Conservation (phyloP, 2,888 invertebrate genomes). For the Tiliacea aurago region DNA sequence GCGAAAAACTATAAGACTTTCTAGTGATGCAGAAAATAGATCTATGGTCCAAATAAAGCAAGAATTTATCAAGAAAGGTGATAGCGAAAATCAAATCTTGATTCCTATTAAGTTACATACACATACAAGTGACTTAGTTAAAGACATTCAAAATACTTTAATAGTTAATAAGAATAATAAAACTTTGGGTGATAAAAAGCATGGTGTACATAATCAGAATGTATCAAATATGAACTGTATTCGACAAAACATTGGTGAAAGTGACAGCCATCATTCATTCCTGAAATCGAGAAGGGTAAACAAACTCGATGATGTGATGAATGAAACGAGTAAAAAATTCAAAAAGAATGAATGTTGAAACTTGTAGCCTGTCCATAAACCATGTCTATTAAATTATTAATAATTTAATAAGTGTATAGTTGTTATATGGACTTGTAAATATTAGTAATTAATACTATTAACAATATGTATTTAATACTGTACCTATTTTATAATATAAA, state of each 20-base stretch:
- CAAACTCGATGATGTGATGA: conserved; percentile 85
- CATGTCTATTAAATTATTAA: conserved; percentile 87
- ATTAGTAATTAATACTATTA: conserved; percentile 83
- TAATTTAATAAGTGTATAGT: conserved; percentile 87
- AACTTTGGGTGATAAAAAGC: conserved; percentile 88
- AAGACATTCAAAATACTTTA: conserved; percentile 89
- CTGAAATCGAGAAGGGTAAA: conserved; percentile 84
- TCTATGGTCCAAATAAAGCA: conserved; percentile 86
- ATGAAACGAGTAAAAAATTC: conserved; percentile 87
- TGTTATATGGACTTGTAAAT: conserved; percentile 86
- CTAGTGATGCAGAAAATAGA: conserved; percentile 86
- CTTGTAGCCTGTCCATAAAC: conserved; percentile 78
- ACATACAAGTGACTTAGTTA: conserved; percentile 84
- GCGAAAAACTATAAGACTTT: conserved; percentile 85
- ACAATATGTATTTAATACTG: conserved; percentile 88
- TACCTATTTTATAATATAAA: conserved; percentile 88
- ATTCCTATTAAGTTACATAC: conserved; percentile 85
- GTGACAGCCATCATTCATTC: conserved; percentile 84
- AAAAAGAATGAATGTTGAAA: conserved; percentile 88
- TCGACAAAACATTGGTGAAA: conserved; percentile 85
- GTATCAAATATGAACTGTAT: conserved; percentile 86
- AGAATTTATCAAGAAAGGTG: conserved; percentile 85
- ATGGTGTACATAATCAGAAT: conserved; percentile 88
- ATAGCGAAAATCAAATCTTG: conserved; percentile 86
- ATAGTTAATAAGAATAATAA: conserved; percentile 88